Evolutionary conservation across 2,113 vertebrate genomes (phyloP), one percentile per base, ranked within the genome.

Genomic region (Hippocampus mohnikei): DNA sequence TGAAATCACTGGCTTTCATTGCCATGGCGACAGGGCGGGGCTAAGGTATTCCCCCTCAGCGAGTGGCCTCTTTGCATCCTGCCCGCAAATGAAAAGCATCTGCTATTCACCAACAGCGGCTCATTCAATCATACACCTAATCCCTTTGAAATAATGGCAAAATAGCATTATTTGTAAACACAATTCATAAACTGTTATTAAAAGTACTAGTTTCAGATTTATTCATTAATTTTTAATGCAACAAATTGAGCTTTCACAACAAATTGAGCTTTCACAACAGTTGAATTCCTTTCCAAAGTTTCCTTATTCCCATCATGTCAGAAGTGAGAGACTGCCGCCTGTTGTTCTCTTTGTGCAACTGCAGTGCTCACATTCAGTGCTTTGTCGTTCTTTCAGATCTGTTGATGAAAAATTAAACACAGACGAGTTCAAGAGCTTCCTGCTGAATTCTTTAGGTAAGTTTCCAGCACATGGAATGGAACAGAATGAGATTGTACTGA

Each of bases 361-460:
- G 56, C 80, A 71, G 12, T 8, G 1, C 11, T 10, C 64, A 27
- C 10, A 21, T 13, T 29, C 6, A 27, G 6, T 3, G 0, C 21
- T 2, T 42, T 63, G 10, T 62, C 18, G 10, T 16, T 6, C n/a
- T 20, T 81, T 77, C 80, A 98, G 97, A 83, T 91, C 94, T 48
- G 94, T 92, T 83, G 94, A 97, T 78, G 88, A 88, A 21, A 81
- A 71, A 1, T 8, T 95, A 33, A 91, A 93, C 69, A 89, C 90
- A 0, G 94, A 94, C 21, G 95, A 97, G 21, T 92, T 99, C 85
- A 92, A 87, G 73, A 86, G 74, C 70, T 97, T 94, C 87, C 88
- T 99, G 1, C 84, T 97, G 66, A 91, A 93, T 76, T 94, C 93
- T 69, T 81, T 96, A 66, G 95, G 97, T 98, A 83, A 91, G 91